phyloP scores from a whole-genome alignment of 2,888 invertebrate genomes.

The Melipona bicolor region DNA sequence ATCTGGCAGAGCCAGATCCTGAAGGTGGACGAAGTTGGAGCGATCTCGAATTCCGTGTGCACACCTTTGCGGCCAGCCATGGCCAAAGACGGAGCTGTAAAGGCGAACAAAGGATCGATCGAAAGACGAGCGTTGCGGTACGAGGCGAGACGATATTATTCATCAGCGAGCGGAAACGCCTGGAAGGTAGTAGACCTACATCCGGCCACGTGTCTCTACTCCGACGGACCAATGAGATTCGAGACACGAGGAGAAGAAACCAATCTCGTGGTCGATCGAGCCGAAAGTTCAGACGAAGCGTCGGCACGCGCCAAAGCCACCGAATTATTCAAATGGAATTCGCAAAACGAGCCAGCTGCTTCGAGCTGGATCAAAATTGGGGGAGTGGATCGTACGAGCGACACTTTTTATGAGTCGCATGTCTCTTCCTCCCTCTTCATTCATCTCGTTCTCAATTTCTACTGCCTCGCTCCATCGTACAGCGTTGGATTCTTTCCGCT shows the following conservation, averaged over 20 bases:
- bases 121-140: slow-evolving; percentile 67
- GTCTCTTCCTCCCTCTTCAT: slow-evolving; percentile 23
- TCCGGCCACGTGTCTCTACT: slow-evolving; percentile 82
- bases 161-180: slow-evolving; percentile 75
- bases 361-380: slow-evolving; percentile 51
- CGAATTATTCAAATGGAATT: slow-evolving; percentile 82
- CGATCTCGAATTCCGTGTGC: slow-evolving; percentile 33
- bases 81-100: slow-evolving; percentile 26
- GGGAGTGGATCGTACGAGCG: slow-evolving; percentile 56
- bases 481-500: background rate
- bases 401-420: slow-evolving; percentile 64
- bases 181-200: slow-evolving; percentile 76
- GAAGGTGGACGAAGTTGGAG: slow-evolving; percentile 17
- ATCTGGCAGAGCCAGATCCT: background rate
- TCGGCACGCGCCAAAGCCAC: slow-evolving; percentile 77
- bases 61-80: slow-evolving; percentile 38
- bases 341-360: slow-evolving; percentile 78
- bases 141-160: slow-evolving; percentile 75
- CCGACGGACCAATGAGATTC: slow-evolving; percentile 65
- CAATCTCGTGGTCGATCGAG: slow-evolving; percentile 53
- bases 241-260: slow-evolving; percentile 48
- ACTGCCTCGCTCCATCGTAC: slow-evolving; percentile 47
- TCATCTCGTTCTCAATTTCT: slow-evolving; percentile 36
- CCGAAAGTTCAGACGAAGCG: slow-evolving; percentile 64
- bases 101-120: slow-evolving; percentile 67